Evolutionary conservation across 1,140 invertebrate genomes (phyloP), one percentile per base, ranked within the genome.

Genomic region (Psix sp.): DNA sequence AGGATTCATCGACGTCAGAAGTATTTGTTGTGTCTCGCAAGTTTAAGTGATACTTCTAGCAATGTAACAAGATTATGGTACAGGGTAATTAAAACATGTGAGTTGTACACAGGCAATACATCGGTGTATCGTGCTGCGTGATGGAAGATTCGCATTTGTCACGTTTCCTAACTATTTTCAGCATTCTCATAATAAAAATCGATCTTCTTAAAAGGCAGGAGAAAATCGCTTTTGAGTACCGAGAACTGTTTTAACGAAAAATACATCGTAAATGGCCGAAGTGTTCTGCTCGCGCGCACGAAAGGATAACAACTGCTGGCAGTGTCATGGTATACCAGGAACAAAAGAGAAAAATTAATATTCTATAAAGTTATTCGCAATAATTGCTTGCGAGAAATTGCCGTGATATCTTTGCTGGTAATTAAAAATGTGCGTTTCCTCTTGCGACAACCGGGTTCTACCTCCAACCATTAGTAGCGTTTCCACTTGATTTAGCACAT

Each of bases 401-500:
- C 39, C 31, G 45, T 40, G 13, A 16, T 60, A 42, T 42, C 17
- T 48, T 35, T 14, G n/a, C 6, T 9, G 17, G 26, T 48, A 7
- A 29, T 49, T 49, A 49, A 43, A 51, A 59, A 68, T 24, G 29
- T 42, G 26, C 45, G 52, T 59, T 59, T 60, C 65, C 65, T 68
- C 40, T 60, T 45, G 48, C 36, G 49, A 38, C 33, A 60, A 13
- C 0, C 16, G 10, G 39, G 15, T 24, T 38, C 10, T 33, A 33
- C 3, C 21, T 39, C 9, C 14, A 60, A 54, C 56, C 48, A 56
- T 70, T 70, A 70, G 31, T 38, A 49, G n/a, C 16, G 21, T 68
- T 70, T 70, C 48, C 36, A 40, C 21, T 52, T 70, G 66, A 70
- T 60, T 70, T 60, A 70, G 40, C 48, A 38, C 66, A 70, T 70